phyloP scores from a whole-genome alignment of 2,888 invertebrate genomes.

The Ypsolopha scabrella region DNA sequence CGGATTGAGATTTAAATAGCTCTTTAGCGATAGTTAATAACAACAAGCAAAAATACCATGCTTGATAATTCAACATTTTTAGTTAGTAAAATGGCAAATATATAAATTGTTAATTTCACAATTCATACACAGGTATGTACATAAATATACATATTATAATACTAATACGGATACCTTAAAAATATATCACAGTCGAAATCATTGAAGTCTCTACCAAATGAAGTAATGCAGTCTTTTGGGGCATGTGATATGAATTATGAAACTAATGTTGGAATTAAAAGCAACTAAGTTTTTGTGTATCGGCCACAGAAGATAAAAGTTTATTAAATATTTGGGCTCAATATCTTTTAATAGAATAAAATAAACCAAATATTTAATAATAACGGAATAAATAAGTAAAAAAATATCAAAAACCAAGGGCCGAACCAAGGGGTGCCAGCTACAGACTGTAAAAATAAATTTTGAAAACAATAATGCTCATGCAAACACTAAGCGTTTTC shows the following conservation, averaged over 20 bases:
- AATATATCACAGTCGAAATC: neutral
- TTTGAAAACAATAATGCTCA: conserved; percentile 39
- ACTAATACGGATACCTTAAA: neutral
- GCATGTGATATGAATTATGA: neutral
- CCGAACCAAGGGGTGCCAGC: conserved; percentile 69
- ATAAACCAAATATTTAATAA: neutral
- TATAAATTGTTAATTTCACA: neutral
- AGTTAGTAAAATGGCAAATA: neutral
- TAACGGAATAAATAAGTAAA: conserved; percentile 7
- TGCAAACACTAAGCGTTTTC: conserved; percentile 54
- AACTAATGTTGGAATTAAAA: neutral
- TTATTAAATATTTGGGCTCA: neutral
- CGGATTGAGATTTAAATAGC: no score
- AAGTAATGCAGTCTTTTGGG: conserved; percentile 3
- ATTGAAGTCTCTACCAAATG: neutral
- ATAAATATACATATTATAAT: neutral
- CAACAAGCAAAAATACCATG: neutral
- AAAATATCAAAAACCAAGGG: conserved; percentile 46
- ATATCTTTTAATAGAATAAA: no score
- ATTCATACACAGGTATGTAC: neutral
- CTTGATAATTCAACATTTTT: neutral
- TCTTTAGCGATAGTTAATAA: neutral
- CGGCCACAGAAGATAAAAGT: neutral
- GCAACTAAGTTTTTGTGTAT: neutral
- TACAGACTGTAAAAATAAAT: conserved; percentile 43